Evolutionary conservation across 2,113 vertebrate genomes (phyloP).

Genomic region (Pteronura brasiliensis): DNA sequence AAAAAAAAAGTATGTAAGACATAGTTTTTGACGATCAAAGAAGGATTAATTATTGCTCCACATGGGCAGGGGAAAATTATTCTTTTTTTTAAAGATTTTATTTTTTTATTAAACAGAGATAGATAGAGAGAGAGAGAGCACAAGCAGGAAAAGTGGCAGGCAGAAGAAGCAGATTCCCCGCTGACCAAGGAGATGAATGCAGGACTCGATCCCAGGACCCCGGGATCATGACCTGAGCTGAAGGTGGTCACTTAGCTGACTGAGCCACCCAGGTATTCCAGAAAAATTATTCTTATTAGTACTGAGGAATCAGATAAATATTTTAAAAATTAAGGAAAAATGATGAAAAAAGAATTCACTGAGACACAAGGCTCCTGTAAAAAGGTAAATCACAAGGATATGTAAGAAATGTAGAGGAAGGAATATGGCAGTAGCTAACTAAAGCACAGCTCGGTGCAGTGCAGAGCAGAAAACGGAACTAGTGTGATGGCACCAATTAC

Average conservation of each 20-base stretch:
- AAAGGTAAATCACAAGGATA: neutral
- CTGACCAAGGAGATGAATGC: neutral
- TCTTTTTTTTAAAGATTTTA: neutral
- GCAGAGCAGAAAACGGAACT: neutral
- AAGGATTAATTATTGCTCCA: neutral
- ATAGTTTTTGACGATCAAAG: neutral
- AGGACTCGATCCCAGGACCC: neutral
- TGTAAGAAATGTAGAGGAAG: neutral
- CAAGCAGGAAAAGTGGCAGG: neutral
- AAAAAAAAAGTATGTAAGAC: neutral
- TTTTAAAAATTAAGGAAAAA: neutral
- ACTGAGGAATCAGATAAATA: neutral
- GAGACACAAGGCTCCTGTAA: neutral
- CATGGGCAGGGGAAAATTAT: neutral
- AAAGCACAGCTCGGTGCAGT: neutral
- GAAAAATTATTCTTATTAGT: neutral
- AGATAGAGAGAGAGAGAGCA: neutral
- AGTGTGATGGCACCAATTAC: neutral
- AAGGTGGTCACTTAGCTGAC: neutral
- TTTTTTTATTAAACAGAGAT: neutral
- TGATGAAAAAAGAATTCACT: neutral
- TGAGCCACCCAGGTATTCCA: neutral
- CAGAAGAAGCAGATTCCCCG: neutral
- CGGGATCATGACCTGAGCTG: neutral
- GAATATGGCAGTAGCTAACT: neutral